These are phyloP conservation scores for Aldrovandia affinis DNA, from an alignment of 2,797 vertebrate genomes.

Conservation along the genomic window DNA sequence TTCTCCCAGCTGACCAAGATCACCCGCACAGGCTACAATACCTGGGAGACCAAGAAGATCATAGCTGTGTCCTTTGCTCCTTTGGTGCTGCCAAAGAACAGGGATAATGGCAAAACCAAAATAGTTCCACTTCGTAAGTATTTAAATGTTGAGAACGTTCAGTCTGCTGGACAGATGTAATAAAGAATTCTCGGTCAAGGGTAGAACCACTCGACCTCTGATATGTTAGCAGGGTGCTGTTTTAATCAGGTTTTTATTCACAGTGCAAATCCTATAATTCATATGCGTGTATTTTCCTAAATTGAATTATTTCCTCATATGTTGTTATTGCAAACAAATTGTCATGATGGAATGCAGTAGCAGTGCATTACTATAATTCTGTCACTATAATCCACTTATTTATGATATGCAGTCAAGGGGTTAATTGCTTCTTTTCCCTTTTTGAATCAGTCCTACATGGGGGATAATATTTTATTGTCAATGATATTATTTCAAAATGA, in stretches of 20 bases:
- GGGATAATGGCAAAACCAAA: constrained; percentile 76
- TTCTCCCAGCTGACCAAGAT: constrained; percentile 89
- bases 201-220: neutral
- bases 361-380: neutral
- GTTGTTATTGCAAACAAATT: neutral
- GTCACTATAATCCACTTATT: no score
- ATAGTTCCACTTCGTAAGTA: constrained; percentile 89
- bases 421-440: neutral
- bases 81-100: constrained; percentile 85
- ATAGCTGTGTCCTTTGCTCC: constrained; percentile 97
- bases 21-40: constrained; percentile 84
- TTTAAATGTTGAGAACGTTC: neutral
- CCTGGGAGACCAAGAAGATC: constrained; percentile 97
- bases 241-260: neutral
- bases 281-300: neutral
- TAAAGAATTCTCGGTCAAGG: neutral
- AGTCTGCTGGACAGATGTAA: neutral
- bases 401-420: neutral
- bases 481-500: neutral
- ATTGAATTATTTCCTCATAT: neutral
- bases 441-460: neutral
- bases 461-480: neutral
- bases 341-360: neutral
- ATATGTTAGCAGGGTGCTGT: neutral
- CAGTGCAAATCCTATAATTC: no score